A percentile compares a stretch with the other conserved stretches of the same genome.
phyloP scores from a whole-genome alignment of 2,888 invertebrate species.

The Tridacna gigas region DNA sequence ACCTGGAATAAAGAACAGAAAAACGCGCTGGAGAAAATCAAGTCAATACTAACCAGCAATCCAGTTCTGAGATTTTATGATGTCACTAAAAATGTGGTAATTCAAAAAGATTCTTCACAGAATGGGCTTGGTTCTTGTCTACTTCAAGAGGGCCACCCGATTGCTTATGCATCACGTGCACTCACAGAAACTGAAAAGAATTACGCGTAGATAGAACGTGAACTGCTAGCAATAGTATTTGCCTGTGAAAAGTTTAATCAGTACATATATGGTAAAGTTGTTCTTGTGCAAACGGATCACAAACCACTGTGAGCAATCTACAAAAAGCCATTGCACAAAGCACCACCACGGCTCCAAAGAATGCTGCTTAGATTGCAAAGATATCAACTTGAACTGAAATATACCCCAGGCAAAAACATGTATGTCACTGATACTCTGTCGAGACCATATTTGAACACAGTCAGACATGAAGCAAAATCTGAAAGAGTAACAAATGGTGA shows the following conservation, averaged over 20 bases:
- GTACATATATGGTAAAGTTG: slow-evolving; percentile 48
- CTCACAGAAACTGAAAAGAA: slow-evolving; percentile 53
- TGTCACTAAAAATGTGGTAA: slow-evolving; percentile 10
- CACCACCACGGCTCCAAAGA: slow-evolving; percentile 58
- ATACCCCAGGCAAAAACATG: slow-evolving; percentile 57
- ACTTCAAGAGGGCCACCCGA: slow-evolving; percentile 51
- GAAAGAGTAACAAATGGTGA: slow-evolving; percentile 14
- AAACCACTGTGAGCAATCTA: slow-evolving; percentile 58
- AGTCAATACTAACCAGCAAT: slow-evolving; percentile 39
- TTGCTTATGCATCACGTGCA: slow-evolving; percentile 63
- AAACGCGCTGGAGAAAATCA: slow-evolving; percentile 38
- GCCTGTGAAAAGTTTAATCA: slow-evolving; percentile 52
- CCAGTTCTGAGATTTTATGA: slow-evolving; percentile 60
- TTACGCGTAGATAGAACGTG: slow-evolving; percentile 67
- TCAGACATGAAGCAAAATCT: not conserved
- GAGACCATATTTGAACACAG: slow-evolving; percentile 34
- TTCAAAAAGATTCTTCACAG: slow-evolving; percentile 58
- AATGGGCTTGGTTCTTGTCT: slow-evolving; percentile 56
- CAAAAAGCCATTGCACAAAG: slow-evolving; percentile 51
- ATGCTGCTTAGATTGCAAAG: slow-evolving; percentile 54
- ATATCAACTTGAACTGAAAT: slow-evolving; percentile 44
- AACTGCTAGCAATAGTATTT: slow-evolving; percentile 61
- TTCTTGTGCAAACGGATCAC: slow-evolving; percentile 54
- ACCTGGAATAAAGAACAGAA: slow-evolving; percentile 29
- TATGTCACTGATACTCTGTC: slow-evolving; percentile 56